Evolutionary conservation across 2,888 invertebrate genomes (phyloP), one percentile per base, ranked within the genome.

Genomic region (Diploptera punctata): DNA sequence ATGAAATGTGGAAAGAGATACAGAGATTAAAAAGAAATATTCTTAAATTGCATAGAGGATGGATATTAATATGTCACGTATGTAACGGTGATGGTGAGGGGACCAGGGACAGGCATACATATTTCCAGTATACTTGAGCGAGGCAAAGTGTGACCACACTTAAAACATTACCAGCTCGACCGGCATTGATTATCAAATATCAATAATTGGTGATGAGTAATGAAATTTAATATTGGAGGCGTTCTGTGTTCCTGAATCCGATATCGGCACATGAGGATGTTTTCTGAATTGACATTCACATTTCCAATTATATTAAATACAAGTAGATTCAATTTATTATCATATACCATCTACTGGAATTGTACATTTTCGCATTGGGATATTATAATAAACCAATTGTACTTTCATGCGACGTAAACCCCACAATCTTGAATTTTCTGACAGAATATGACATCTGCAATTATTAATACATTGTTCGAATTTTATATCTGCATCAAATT

Each of bases 171-270:
- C 65, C 33, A 24, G 24, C 43, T 24, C 44, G 65, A 21, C 21
- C 44, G 24, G 38, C 65, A 65, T 65, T 26, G 65, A 65, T 65
- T 65, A 65, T 65, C 44, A 24, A 44, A 65, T 65, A 65, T 65
- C 65, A 24, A 65, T 65, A 65, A 21, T 65, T 65, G 43, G 43
- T 44, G 44, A 65, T 43, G 44, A 44, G 65, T 65, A 44, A 65
- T 44, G 65, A 65, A 65, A 65, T 65, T 65, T 65, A 65, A 65
- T 65, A 65, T 65, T 26, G 43, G 65, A 65, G 44, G 38, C 24
- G 43, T 24, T 44, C 44, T 43, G 24, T 44, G 16, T 44, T 31
- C 29, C 38, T 24, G 43, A 65, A 65, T 44, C 31, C 65, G 44
- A 44, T 65, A 65, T 65, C 33, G 65, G 21, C 21, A 62, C 57